Evolutionary conservation across 2,797 vertebrate species (phyloP).

Genomic region (Anguilla megastoma): DNA sequence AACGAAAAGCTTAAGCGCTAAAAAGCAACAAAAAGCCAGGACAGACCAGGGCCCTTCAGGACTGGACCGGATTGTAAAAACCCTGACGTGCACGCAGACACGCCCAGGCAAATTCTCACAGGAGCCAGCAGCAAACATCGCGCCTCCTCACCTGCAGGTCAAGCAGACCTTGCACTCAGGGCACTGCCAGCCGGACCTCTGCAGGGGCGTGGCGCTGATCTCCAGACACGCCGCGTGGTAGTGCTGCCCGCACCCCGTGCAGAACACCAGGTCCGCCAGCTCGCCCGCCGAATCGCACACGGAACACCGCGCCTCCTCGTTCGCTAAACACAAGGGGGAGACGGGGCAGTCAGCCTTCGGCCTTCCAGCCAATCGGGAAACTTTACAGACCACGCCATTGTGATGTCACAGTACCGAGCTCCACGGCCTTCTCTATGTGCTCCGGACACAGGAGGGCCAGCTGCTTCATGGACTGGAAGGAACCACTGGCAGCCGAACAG

Average conservation of each 20-base stretch:
- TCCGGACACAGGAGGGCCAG: constrained; percentile 89
- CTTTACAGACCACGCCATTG: background rate
- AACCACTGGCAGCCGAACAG: constrained; percentile 90
- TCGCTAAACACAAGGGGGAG: constrained; percentile 55
- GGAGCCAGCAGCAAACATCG: background rate
- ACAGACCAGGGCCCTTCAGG: background rate
- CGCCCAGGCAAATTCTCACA: background rate
- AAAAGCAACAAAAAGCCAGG: too few relatives aligned
- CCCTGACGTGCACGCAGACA: background rate
- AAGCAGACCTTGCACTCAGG: constrained; percentile 98
- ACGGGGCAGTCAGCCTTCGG: background rate
- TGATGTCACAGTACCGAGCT: constrained; percentile 75
- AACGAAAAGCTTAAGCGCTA: too few relatives aligned
- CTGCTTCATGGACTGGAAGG: constrained; percentile 93
- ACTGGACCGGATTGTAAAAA: background rate
- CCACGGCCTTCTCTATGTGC: constrained; percentile 85
- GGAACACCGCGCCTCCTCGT: constrained; percentile 85
- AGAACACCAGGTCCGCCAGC: constrained; percentile 84
- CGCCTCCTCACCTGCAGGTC: constrained; percentile 85
- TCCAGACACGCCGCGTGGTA: constrained; percentile 93
- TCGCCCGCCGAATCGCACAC: constrained; percentile 86
- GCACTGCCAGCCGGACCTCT: constrained; percentile 95
- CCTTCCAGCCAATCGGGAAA: background rate
- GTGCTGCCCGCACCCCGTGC: constrained; percentile 93
- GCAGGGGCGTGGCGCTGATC: constrained; percentile 84